phyloP scores from a whole-genome alignment of 2,888 invertebrate species.

The Napeogenes inachia region DNA sequence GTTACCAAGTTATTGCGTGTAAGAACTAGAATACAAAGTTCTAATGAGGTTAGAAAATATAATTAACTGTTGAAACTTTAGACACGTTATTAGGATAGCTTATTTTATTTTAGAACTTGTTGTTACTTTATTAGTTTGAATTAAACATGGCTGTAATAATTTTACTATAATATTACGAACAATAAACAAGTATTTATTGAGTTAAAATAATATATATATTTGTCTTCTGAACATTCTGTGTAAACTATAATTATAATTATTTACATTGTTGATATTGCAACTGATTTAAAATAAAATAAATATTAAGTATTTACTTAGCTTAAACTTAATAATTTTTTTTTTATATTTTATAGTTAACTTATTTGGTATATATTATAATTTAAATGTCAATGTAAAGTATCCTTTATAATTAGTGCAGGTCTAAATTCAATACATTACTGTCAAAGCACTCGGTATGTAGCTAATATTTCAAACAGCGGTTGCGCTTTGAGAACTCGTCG shows the following conservation, averaged over 20 bases:
- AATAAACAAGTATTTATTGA: background rate
- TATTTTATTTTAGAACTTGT: background rate
- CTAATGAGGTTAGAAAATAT: constrained; percentile 4
- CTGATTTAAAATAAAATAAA: no score
- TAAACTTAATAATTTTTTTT: no score
- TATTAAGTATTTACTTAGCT: no score
- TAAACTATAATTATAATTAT: background rate
- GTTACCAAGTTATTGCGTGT: background rate
- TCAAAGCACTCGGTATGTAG: background rate
- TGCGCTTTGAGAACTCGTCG: constrained; percentile 1
- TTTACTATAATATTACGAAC: background rate
- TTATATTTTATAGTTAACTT: no score
- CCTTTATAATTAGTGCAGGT: no score
- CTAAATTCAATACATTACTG: no score
- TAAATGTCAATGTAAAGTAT: no score
- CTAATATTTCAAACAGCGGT: background rate
- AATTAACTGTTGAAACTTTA: constrained; percentile 1
- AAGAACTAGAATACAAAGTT: constrained; percentile 1
- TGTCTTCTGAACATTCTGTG: background rate
- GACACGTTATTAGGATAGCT: constrained; percentile 1
- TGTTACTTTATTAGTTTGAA: background rate
- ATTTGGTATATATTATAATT: no score
- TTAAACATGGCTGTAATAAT: background rate
- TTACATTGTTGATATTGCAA: no score
- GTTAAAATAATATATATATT: background rate